phyloP scores from a whole-genome alignment of 2,797 vertebrate species.

The Zalophus californianus region DNA sequence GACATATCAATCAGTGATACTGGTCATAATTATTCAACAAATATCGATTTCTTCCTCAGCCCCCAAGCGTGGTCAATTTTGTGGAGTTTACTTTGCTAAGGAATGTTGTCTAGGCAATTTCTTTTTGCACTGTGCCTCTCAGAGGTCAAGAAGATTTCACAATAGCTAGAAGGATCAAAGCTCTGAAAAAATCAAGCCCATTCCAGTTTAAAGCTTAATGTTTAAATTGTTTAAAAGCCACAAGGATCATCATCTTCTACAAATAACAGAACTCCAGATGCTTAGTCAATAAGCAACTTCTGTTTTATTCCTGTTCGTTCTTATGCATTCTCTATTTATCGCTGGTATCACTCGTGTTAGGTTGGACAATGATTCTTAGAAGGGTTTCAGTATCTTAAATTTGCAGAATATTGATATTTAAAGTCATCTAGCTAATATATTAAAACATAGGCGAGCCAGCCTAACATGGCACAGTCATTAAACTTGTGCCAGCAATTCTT shows the following conservation, averaged over 20 bases:
- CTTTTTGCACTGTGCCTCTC: neutral
- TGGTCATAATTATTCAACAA: neutral
- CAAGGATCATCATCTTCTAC: neutral
- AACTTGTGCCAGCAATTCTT: slow-evolving; percentile 73
- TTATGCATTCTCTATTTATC: neutral
- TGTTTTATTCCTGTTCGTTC: neutral
- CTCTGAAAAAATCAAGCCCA: neutral
- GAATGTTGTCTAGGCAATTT: neutral
- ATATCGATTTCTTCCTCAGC: neutral
- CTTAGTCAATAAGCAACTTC: neutral
- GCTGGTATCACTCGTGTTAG: neutral
- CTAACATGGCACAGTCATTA: slow-evolving; percentile 71
- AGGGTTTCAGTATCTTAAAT: slow-evolving; percentile 1
- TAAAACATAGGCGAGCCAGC: slow-evolving; percentile 61
- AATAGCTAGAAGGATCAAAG: neutral
- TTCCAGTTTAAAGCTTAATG: neutral
- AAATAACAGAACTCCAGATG: neutral
- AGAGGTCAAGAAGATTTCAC: neutral
- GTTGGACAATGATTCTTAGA: slow-evolving; percentile 64
- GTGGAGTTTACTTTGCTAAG: neutral
- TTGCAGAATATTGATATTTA: slow-evolving; percentile 71
- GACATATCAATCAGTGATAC: neutral
- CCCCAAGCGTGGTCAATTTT: neutral
- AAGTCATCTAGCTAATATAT: slow-evolving; percentile 33
- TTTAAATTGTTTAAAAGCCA: neutral